Percentiles rank a stretch among this genome's conserved stretches.
phyloP scores from a whole-genome alignment of 2,888 invertebrate genomes.

The Alcis repandata region DNA sequence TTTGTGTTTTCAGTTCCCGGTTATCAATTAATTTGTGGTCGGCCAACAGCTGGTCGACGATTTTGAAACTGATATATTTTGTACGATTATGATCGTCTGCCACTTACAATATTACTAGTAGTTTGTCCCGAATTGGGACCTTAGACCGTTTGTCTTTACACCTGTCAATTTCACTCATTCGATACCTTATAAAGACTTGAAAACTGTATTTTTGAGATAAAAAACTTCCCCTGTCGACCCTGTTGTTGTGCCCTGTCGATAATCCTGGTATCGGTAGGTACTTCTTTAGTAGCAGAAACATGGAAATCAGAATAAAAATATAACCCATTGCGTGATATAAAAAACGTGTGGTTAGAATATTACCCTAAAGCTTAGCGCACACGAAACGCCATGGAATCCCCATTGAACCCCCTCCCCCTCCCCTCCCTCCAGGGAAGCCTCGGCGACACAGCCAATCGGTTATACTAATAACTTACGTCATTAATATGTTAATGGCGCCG shows the following conservation, averaged over 20 bases:
- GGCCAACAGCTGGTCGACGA: conserved; percentile 16
- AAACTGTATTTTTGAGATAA: too few species aligned
- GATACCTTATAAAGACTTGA: too few species aligned
- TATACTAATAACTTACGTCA: conserved; percentile 41
- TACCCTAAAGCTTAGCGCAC: conserved; percentile 1
- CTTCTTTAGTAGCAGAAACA: too few species aligned
- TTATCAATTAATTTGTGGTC: conserved; percentile 22
- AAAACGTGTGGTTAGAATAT: neutral
- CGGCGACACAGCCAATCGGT: conserved; percentile 24
- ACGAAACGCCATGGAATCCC: neutral
- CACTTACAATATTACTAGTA: neutral
- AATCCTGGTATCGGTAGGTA: too few species aligned
- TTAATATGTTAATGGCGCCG: conserved; percentile 64
- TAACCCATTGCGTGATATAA: too few species aligned
- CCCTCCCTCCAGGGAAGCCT: neutral
- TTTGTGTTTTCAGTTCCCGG: conserved; percentile 2
- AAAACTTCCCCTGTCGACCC: too few species aligned
- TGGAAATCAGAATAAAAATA: too few species aligned
- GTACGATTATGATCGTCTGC: neutral
- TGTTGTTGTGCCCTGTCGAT: too few species aligned
- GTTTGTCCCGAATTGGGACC: neutral
- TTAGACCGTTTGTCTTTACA: too few species aligned
- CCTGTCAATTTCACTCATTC: too few species aligned
- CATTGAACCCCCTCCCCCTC: neutral
- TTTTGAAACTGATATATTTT: conserved; percentile 10